Evolutionary conservation across 2,888 invertebrate species (phyloP), one percentile per base, ranked within the genome.

Genomic region (Parascotia fuliginaria): DNA sequence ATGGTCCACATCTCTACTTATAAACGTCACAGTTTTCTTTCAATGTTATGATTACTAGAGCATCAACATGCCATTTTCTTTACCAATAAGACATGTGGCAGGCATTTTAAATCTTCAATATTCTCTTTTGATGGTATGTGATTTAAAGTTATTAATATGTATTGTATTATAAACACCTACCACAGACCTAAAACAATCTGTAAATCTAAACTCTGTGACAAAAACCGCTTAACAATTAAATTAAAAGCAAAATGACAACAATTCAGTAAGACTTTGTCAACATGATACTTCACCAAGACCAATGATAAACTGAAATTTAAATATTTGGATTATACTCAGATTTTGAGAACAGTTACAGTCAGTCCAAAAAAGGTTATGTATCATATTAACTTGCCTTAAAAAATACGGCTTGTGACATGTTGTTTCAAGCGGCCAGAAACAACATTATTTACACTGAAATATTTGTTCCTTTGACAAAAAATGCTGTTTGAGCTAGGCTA

Each of bases 351-450:
- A 60, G 51, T 53, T 46, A 28, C 38, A n/a, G 15, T 48, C 58
- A 47, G 43, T 56, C 58, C 16, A 48, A 63, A n/a, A n/a, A 43
- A 68, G 60, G 60, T 73, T 64, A 64, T 54, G 73, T 70, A 70
- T 65, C 66, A 73, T 62, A 52, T 69, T 73, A 79, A 77, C 77
- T 72, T 73, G 53, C 62, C 72, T 67, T 73, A 51, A 42, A 38
- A 60, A 63, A 61, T 57, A 71, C 75, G 87, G 85, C 88, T 91
- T 87, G 82, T 65, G 75, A 70, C 71, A 80, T 69, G 80, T 78
- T 83, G 85, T 75, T 79, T 69, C 88, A 88, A 91, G 90, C 85
- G 89, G 85, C 39, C 77, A 83, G 79, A 83, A 85, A 83, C 86
- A 88, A 83, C 65, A 72, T 64, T 70, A 54, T 34, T 81, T 59